Percentiles rank a stretch among this genome's conserved stretches.
phyloP scores from a whole-genome alignment of 2,888 invertebrate species.

The Empis livida region DNA sequence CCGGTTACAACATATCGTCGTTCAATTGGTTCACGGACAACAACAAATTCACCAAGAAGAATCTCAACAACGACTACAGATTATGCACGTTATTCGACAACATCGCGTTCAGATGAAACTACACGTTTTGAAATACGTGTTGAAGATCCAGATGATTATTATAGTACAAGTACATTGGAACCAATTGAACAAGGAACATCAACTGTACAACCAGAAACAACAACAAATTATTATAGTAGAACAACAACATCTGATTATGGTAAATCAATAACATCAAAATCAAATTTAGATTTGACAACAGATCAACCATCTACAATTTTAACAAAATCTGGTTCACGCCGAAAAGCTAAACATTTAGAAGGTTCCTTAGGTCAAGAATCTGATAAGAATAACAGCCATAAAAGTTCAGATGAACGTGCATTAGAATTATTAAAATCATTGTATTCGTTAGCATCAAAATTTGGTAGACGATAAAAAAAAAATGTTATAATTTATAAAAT shows the following conservation, averaged over 20 bases:
- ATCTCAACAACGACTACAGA: slow-evolving; percentile 8
- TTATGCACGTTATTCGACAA: slow-evolving; percentile 11
- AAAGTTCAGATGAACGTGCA: slow-evolving; percentile 60
- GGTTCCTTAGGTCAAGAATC: slow-evolving; percentile 15
- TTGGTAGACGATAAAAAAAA: slow-evolving; percentile 45
- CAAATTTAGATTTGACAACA: slow-evolving; percentile 13
- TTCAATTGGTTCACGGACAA: slow-evolving; percentile 13
- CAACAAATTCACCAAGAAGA: slow-evolving; percentile 16
- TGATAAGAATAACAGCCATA: slow-evolving; percentile 28
- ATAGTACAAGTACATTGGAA: slow-evolving; percentile 21
- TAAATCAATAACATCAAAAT: slow-evolving; percentile 12
- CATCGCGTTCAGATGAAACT: slow-evolving; percentile 22
- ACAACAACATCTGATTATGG: slow-evolving; percentile 28
- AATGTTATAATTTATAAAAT: too few species aligned
- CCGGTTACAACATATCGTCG: slow-evolving; percentile 19
- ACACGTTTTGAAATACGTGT: slow-evolving; percentile 33
- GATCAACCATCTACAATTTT: slow-evolving; percentile 15
- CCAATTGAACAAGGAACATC: slow-evolving; percentile 12
- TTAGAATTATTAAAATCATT: slow-evolving; percentile 70
- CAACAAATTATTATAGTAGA: slow-evolving; percentile 9
- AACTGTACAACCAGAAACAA: slow-evolving; percentile 17
- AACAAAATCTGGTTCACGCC: slow-evolving; percentile 9
- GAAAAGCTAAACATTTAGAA: slow-evolving; percentile 13
- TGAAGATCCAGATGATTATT: slow-evolving; percentile 25
- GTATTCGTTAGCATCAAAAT: slow-evolving; percentile 71